Percentiles rank a stretch among this genome's conserved stretches.
Conservation (phyloP, 2,888 invertebrate genomes). For the Tetragonula carbonaria region DNA sequence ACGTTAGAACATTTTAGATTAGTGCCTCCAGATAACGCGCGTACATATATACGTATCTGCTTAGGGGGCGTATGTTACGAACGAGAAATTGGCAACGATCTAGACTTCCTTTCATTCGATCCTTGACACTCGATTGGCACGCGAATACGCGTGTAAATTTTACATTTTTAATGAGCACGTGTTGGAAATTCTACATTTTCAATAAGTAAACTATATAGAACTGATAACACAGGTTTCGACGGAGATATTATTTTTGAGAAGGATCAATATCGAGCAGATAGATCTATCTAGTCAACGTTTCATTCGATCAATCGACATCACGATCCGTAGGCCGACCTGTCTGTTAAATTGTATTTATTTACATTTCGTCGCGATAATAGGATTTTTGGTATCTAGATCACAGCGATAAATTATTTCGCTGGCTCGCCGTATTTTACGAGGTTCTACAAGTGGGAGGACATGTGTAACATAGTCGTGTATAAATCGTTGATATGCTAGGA, state of each 20-base stretch:
- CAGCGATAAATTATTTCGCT: background rate
- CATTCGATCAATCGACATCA: background rate
- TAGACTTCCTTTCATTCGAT: conserved; percentile 23
- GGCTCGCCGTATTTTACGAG: background rate
- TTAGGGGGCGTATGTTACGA: conserved; percentile 33
- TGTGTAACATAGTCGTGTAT: background rate
- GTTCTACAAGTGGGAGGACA: background rate
- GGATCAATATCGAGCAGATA: background rate
- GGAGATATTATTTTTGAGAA: conserved; percentile 13
- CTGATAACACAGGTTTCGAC: background rate
- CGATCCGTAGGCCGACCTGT: background rate
- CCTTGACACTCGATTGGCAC: background rate
- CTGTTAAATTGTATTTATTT: background rate
- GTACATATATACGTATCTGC: conserved; percentile 11
- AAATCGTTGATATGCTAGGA: background rate
- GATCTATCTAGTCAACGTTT: background rate
- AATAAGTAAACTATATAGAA: background rate
- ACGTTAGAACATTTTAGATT: conserved; percentile 70
- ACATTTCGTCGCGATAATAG: background rate
- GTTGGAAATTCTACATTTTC: background rate
- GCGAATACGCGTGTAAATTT: conserved; percentile 14
- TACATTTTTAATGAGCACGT: background rate
- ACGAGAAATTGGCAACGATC: conserved; percentile 42
- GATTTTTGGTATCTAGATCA: conserved; percentile 6
- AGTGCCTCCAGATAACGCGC: conserved; percentile 65